These are phyloP conservation scores for Macquaria ambigua DNA, from an alignment of 2,113 vertebrate species.

Conservation along the genomic window DNA sequence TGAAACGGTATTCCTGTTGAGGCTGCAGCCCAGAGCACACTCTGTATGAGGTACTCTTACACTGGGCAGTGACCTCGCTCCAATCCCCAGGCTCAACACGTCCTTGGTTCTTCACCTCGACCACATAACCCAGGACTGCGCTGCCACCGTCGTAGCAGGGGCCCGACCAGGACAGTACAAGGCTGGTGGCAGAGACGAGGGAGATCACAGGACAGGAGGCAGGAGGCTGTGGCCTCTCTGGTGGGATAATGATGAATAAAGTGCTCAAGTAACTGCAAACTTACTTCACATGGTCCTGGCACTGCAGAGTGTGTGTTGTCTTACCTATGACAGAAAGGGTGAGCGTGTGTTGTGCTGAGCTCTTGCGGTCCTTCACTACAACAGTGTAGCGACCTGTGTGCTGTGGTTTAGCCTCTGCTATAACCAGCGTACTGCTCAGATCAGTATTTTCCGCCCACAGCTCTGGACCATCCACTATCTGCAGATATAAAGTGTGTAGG, in stretches of 20 bases:
- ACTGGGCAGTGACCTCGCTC: constrained; percentile 75
- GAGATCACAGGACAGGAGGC: constrained; percentile 81
- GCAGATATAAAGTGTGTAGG: background rate
- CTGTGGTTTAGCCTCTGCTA: constrained; percentile 72
- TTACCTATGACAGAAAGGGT: constrained; percentile 85
- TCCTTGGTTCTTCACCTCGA: constrained; percentile 76
- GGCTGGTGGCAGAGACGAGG: constrained; percentile 61
- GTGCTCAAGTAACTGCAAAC: background rate
- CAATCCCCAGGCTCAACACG: constrained; percentile 59
- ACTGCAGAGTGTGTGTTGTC: background rate
- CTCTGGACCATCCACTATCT: constrained; percentile 78
- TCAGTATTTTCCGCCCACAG: constrained; percentile 75
- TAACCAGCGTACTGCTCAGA: constrained; percentile 76
- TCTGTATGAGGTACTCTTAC: constrained; percentile 83
- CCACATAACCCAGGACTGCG: constrained; percentile 82
- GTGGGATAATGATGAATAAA: constrained; percentile 2
- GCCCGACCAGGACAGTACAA: constrained; percentile 87
- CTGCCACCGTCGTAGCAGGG: constrained; percentile 88
- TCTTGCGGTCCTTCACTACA: constrained; percentile 77
- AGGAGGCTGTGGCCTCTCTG: constrained; percentile 85
- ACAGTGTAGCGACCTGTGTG: constrained; percentile 83
- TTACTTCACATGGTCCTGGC: background rate
- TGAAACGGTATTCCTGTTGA: constrained; percentile 79
- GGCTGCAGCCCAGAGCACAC: constrained; percentile 77
- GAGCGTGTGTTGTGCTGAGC: constrained; percentile 79